A percentile compares a stretch with the other conserved stretches of the same genome.
Conservation (phyloP, 2,888 invertebrate genomes). For the Conus canariensis region DNA sequence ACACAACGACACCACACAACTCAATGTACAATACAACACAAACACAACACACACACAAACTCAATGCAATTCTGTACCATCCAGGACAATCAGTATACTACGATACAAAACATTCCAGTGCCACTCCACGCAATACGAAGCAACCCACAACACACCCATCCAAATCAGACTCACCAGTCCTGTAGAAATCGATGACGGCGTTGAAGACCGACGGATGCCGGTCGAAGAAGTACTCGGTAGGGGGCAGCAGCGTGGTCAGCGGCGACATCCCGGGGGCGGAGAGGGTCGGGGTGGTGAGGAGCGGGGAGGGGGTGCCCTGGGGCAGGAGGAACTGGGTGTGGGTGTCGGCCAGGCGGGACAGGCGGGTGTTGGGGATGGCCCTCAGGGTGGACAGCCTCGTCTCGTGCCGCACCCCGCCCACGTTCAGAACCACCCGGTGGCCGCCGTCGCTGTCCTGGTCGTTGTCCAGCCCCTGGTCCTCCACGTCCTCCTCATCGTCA, state of each 20-base stretch:
- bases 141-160: neutral
- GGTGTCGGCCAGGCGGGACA: constrained; percentile 70
- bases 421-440: constrained; percentile 73
- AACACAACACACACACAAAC: no score
- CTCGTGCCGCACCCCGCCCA: constrained; percentile 77
- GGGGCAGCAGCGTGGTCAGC: neutral
- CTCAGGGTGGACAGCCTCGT: constrained; percentile 75
- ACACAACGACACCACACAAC: no score
- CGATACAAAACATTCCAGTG: no score
- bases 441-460: constrained; percentile 52
- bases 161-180: constrained; percentile 66
- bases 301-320: constrained; percentile 2
- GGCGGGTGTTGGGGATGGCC: constrained; percentile 72
- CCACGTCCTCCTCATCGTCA: neutral
- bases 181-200: constrained; percentile 76
- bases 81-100: no score
- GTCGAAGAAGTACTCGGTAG: constrained; percentile 75
- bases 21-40: no score
- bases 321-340: constrained; percentile 62
- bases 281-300: neutral
- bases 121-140: neutral
- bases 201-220: constrained; percentile 77
- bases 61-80: no score
- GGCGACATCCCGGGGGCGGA: neutral
- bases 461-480: neutral